Evolutionary conservation across 2,888 invertebrate species (phyloP).

Genomic region (Rotaria socialis): DNA sequence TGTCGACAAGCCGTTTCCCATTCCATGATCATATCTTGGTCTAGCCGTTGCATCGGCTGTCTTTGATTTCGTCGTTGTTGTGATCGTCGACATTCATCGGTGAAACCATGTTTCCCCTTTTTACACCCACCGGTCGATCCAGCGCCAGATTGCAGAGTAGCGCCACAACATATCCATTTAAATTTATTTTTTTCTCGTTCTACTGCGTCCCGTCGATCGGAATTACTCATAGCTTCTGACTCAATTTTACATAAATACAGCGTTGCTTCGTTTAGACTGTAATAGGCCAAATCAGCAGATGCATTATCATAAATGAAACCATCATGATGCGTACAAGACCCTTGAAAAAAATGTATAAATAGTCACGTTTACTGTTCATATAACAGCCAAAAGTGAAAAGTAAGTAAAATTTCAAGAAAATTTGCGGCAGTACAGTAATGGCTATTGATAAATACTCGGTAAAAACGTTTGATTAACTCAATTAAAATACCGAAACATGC

Average conservation of each 20-base stretch:
- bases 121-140: neutral
- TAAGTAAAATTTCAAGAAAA: no score
- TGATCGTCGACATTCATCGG: neutral
- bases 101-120: slow-evolving; percentile 8
- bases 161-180: neutral
- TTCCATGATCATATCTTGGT: neutral
- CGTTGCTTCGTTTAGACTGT: neutral
- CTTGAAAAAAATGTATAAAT: neutral
- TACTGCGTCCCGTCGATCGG: neutral
- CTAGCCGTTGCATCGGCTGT: neutral
- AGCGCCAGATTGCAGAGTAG: neutral
- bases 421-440: no score
- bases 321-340: neutral
- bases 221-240: neutral
- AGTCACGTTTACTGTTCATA: no score
- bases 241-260: neutral
- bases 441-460: no score
- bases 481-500: neutral
- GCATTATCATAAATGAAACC: slow-evolving; percentile 11
- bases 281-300: neutral
- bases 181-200: neutral
- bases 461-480: no score
- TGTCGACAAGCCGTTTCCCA: neutral
- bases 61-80: neutral
- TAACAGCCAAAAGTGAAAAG: no score